Evolutionary conservation across 2,888 invertebrate species (phyloP).

Genomic region (Rhingia rostrata): DNA sequence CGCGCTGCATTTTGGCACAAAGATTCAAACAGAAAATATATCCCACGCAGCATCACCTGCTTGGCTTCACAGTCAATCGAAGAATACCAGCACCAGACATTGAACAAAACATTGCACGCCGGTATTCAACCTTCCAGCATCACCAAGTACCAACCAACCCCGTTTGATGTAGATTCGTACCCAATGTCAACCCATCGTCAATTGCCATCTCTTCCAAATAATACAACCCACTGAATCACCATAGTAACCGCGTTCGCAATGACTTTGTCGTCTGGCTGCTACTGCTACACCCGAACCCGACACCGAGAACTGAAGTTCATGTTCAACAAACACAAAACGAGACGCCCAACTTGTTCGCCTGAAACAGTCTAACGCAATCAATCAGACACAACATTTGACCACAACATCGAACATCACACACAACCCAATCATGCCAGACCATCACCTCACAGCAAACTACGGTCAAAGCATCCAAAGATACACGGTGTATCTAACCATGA

Average conservation of each 20-base stretch:
- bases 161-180: conserved; percentile 38
- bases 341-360: conserved; percentile 31
- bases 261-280: conserved; percentile 29
- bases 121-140: conserved; percentile 49
- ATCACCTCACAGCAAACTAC: conserved; percentile 33
- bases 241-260: conserved; percentile 48
- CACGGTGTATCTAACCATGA: conserved; percentile 30
- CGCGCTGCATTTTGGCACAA: conserved; percentile 42
- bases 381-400: conserved; percentile 8
- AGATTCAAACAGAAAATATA: conserved; percentile 10
- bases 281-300: conserved; percentile 11
- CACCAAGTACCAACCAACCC: conserved; percentile 46
- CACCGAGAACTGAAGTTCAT: conserved; percentile 34
- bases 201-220: conserved; percentile 47
- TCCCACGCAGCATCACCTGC: conserved; percentile 29
- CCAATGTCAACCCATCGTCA: conserved; percentile 44
- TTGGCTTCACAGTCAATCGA: conserved; percentile 43
- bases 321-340: conserved; percentile 28
- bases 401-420: conserved; percentile 19
- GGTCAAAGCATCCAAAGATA: conserved; percentile 55
- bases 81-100: conserved; percentile 38
- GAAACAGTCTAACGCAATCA: conserved; percentile 7
- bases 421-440: conserved; percentile 37
- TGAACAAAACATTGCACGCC: conserved; percentile 47
- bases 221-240: conserved; percentile 62